Percentiles rank a stretch among this genome's conserved stretches.
Conservation (phyloP, 2,113 vertebrate species). For the Mustela lutreola region DNA sequence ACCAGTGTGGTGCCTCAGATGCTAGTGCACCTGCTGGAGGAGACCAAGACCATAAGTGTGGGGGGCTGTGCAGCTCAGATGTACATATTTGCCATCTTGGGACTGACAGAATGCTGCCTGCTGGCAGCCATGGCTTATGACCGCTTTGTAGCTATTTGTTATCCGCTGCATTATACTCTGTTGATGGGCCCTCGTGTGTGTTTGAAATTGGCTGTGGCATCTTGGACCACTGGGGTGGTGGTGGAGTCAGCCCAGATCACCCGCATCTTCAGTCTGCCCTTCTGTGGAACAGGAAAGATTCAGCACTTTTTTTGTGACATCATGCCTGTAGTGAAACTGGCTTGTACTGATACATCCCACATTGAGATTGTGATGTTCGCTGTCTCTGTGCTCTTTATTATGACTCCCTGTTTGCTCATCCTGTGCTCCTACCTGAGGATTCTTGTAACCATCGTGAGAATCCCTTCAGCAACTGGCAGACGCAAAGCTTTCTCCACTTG, state of each 20-base stretch:
- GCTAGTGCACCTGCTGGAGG: slow-evolving; percentile 71
- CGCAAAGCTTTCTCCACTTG: slow-evolving; percentile 76
- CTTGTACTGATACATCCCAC: slow-evolving; percentile 63
- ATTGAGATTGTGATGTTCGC: slow-evolving; percentile 10
- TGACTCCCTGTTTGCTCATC: slow-evolving; percentile 71
- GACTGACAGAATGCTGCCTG: slow-evolving; percentile 78
- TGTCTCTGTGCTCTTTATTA: slow-evolving; percentile 53
- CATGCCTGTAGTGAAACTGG: slow-evolving; percentile 72
- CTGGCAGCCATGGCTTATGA: slow-evolving; percentile 80
- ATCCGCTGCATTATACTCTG: slow-evolving; percentile 68
- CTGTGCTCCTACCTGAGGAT: slow-evolving; percentile 63
- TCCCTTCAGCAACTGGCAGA: slow-evolving; percentile 65
- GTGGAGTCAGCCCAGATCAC: slow-evolving; percentile 73
- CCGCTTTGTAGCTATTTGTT: slow-evolving; percentile 76
- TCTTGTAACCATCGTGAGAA: slow-evolving; percentile 52
- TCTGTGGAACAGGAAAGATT: slow-evolving; percentile 75
- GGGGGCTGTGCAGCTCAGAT: slow-evolving; percentile 76
- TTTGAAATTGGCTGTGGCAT: slow-evolving; percentile 60
- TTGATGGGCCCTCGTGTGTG: slow-evolving; percentile 47
- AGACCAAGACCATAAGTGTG: slow-evolving; percentile 69
- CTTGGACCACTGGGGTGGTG: slow-evolving; percentile 53
- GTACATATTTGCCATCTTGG: slow-evolving; percentile 73
- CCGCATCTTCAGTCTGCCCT: slow-evolving; percentile 77
- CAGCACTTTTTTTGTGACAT: slow-evolving; percentile 81
- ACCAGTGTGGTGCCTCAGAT: slow-evolving; percentile 77